These are phyloP conservation scores for Euwallacea similis DNA, from an alignment of 1,140 invertebrate genomes.

Conservation along the genomic window DNA sequence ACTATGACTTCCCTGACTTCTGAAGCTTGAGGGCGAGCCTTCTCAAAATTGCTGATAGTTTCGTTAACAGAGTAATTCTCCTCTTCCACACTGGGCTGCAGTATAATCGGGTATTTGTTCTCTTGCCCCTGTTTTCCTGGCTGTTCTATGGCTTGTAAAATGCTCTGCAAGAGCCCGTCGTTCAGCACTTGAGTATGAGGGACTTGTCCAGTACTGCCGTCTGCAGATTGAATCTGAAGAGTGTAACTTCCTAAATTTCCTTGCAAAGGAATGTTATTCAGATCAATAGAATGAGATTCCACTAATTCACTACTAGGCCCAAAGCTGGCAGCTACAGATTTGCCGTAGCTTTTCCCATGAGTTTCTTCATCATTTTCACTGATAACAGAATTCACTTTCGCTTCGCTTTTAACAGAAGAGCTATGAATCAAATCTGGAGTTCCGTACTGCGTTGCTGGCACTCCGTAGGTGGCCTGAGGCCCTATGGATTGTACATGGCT, in stretches of 20 bases:
- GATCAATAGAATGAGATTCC: constrained; percentile 50
- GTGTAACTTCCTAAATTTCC: constrained; percentile 68
- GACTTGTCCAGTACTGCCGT: constrained; percentile 57
- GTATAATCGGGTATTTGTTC: constrained; percentile 33
- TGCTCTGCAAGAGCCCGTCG: constrained; percentile 75
- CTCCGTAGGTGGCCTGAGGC: constrained; percentile 34
- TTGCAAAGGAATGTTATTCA: constrained; percentile 64
- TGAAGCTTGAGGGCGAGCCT: constrained; percentile 31
- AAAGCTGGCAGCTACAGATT: constrained; percentile 49
- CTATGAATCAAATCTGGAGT: constrained; percentile 42
- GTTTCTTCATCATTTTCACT: constrained; percentile 36
- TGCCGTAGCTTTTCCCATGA: constrained; percentile 47
- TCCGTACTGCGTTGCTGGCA: constrained; percentile 36
- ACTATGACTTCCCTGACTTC: constrained; percentile 39
- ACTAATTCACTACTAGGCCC: constrained; percentile 49
- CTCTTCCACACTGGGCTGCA: constrained; percentile 42
- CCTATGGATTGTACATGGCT: constrained; percentile 18
- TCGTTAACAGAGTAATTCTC: constrained; percentile 41
- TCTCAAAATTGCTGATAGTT: constrained; percentile 25
- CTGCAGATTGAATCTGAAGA: constrained; percentile 71
- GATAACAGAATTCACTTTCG: constrained; percentile 39
- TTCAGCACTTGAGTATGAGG: constrained; percentile 75
- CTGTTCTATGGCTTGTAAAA: constrained; percentile 72
- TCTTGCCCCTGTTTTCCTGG: constrained; percentile 49
- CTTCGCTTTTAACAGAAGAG: constrained; percentile 40